These are phyloP conservation scores for Zeugodacus cucurbitae DNA, from an alignment of 1,140 invertebrate species.

Conservation along the genomic window DNA sequence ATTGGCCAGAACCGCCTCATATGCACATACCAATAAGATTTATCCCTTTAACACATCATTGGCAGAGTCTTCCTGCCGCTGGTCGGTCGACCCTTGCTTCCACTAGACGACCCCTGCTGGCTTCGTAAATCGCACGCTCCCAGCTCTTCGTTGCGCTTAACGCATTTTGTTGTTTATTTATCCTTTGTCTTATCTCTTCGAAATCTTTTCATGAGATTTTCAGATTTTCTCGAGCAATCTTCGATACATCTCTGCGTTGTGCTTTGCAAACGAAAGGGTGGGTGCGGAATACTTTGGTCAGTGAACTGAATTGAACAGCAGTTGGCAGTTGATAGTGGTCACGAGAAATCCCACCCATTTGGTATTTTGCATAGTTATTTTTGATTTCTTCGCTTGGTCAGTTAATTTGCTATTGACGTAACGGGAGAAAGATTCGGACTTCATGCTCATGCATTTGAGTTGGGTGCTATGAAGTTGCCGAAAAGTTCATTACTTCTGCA, in stretches of 20 bases:
- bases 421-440: not conserved
- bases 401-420: not conserved
- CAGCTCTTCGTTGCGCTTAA: not conserved
- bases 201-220: constrained; percentile 16
- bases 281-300: not conserved
- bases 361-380: constrained; percentile 8
- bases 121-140: not conserved
- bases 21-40: not conserved
- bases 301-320: not conserved
- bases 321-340: not conserved
- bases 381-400: not conserved
- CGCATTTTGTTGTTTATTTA: constrained; percentile 18
- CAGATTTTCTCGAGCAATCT: not conserved
- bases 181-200: constrained; percentile 14
- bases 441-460: not conserved
- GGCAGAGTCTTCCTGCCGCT: not conserved
- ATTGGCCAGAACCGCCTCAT: not conserved
- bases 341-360: not conserved
- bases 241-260: not conserved
- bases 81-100: too few species aligned
- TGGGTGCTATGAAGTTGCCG: not conserved
- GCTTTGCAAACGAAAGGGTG: not conserved
- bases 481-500: constrained; percentile 21
- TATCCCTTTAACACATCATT: not conserved
- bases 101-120: not conserved